Percentiles rank a stretch among this genome's conserved stretches.
These are phyloP conservation scores for Sturnus vulgaris DNA, from an alignment of 2,113 vertebrate genomes.

Conservation along the genomic window DNA sequence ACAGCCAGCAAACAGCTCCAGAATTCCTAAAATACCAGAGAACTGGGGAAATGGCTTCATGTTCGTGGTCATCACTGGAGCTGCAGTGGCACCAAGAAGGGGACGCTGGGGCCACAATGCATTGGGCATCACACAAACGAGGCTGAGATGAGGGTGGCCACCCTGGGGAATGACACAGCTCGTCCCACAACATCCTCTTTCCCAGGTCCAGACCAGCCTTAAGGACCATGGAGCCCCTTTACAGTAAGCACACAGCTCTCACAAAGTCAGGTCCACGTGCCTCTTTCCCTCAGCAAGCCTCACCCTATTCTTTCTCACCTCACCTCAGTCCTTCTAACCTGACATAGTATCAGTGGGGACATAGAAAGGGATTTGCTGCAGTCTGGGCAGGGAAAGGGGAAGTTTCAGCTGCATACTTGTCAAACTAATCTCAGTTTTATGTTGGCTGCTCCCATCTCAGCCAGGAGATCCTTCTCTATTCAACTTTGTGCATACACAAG, in stretches of 20 bases:
- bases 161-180: rapidly evolving
- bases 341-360: not conserved
- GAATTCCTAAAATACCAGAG: not conserved
- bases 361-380: not conserved
- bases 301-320: not conserved
- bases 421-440: not conserved
- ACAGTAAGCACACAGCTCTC: not conserved
- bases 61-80: not conserved
- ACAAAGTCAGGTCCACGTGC: not conserved
- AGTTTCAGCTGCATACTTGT: not conserved
- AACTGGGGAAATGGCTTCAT: not conserved
- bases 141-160: rapidly evolving
- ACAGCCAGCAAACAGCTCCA: not conserved
- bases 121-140: not conserved
- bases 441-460: not conserved
- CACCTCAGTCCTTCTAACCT: not conserved
- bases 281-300: not conserved
- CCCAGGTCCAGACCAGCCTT: not conserved
- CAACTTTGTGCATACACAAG: not conserved
- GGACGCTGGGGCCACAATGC: not conserved
- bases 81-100: not conserved
- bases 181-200: not conserved
- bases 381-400: not conserved
- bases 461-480: not conserved
- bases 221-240: not conserved